Percentiles rank a stretch among this genome's conserved stretches.
Evolutionary conservation across 2,888 invertebrate species (phyloP).

Genomic region (Poecilobothrus nobilitatus): DNA sequence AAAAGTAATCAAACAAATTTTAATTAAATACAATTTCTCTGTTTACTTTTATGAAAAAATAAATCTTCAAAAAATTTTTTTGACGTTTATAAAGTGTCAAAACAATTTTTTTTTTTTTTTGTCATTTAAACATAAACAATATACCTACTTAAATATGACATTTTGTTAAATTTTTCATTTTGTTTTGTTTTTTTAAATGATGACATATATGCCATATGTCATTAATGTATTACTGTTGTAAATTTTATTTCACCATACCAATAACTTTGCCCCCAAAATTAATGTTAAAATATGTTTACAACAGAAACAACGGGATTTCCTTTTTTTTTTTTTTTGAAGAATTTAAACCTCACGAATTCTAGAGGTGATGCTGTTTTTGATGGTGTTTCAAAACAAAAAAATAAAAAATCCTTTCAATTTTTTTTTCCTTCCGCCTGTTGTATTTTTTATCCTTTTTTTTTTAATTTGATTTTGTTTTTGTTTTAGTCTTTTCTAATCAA

Average conservation of each 20-base stretch:
- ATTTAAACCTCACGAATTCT: neutral
- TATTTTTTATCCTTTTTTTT: neutral
- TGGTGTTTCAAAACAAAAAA: neutral
- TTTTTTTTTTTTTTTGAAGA: too few relatives aligned
- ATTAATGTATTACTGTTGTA: neutral
- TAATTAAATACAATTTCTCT: too few relatives aligned
- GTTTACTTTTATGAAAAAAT: too few relatives aligned
- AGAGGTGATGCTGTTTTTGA: constrained; percentile 2
- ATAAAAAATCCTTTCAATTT: neutral
- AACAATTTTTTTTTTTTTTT: too few relatives aligned
- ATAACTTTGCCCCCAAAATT: neutral
- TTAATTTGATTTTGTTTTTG: neutral
- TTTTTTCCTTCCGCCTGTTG: neutral
- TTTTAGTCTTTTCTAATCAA: constrained; percentile 4
- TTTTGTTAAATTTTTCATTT: too few relatives aligned
- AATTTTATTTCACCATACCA: neutral
- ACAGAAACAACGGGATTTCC: neutral
- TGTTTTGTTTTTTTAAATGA: too few relatives aligned
- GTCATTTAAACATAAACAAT: too few relatives aligned
- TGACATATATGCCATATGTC: too few relatives aligned
- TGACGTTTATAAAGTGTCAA: too few relatives aligned
- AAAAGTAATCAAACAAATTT: too few relatives aligned
- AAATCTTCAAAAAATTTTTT: too few relatives aligned
- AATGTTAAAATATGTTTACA: neutral
- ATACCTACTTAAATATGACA: too few relatives aligned